phyloP scores from a whole-genome alignment of 2,113 vertebrate species.

The Vidua macroura region DNA sequence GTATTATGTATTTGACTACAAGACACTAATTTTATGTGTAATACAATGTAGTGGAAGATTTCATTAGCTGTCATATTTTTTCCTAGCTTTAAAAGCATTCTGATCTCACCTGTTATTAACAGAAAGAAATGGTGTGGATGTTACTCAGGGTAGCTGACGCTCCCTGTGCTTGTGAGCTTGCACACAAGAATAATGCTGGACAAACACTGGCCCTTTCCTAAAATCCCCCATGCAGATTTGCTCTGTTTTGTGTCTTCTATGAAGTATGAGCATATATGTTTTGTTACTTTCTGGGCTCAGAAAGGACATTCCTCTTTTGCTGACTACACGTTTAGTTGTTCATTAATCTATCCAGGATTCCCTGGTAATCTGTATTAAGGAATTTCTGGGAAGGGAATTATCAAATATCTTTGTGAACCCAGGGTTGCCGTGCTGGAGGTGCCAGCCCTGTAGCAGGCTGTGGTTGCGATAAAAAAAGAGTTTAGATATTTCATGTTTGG shows the following conservation, averaged over 20 bases:
- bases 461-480: not conserved
- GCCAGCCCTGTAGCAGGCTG: not conserved
- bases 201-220: accelerated
- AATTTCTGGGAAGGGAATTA: not conserved
- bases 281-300: not conserved
- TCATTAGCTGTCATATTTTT: not conserved
- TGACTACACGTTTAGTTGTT: not conserved
- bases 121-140: not conserved
- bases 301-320: not conserved
- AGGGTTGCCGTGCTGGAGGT: not conserved
- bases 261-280: not conserved
- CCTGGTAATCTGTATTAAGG: not conserved
- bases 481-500: not conserved
- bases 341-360: not conserved
- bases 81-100: not conserved
- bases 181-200: not conserved
- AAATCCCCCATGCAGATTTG: not conserved
- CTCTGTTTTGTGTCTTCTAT: not conserved
- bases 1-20: not conserved
- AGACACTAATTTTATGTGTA: not conserved
- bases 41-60: not conserved
- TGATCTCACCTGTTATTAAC: not conserved
- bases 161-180: not conserved
- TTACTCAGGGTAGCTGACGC: not conserved
- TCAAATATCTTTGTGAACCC: not conserved